phyloP scores from a whole-genome alignment of 2,113 vertebrate species.

The Zosterops pallidus region DNA sequence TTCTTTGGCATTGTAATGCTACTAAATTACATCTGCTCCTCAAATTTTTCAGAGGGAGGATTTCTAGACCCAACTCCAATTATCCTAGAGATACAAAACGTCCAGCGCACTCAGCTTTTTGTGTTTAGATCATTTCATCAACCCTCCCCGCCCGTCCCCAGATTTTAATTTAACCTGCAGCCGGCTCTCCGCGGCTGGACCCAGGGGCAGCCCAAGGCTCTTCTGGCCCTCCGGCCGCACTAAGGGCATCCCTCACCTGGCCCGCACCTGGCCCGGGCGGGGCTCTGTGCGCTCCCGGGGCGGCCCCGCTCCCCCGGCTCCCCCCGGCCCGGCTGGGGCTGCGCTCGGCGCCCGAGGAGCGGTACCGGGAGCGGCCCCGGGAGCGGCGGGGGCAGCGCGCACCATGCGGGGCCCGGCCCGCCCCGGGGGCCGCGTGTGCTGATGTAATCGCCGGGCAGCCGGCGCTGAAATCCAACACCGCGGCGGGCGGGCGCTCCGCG shows the following conservation, averaged over 20 bases:
- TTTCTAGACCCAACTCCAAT: not conserved
- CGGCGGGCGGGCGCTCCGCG: too few species aligned
- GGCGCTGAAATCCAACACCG: too few species aligned
- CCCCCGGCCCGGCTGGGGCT: too few species aligned
- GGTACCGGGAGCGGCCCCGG: too few species aligned
- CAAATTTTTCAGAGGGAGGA: slow-evolving; percentile 1
- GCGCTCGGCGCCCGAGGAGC: too few species aligned
- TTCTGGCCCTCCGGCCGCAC: not conserved
- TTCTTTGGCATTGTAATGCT: not conserved
- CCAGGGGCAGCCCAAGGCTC: not conserved
- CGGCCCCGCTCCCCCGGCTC: too few species aligned
- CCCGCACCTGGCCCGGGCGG: not conserved
- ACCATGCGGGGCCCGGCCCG: too few species aligned
- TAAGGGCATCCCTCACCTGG: not conserved
- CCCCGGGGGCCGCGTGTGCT: too few species aligned
- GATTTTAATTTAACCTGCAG: not conserved
- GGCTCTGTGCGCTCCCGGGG: not conserved
- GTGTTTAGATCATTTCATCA: not conserved
- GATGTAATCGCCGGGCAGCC: too few species aligned
- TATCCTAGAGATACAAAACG: not conserved
- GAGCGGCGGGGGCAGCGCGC: too few species aligned
- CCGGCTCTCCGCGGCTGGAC: not conserved
- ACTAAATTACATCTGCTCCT: slow-evolving; percentile 5
- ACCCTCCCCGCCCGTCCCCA: not conserved
- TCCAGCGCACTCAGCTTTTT: not conserved